Conservation (phyloP, 2,797 vertebrate species). For the Carduelis carduelis region DNA sequence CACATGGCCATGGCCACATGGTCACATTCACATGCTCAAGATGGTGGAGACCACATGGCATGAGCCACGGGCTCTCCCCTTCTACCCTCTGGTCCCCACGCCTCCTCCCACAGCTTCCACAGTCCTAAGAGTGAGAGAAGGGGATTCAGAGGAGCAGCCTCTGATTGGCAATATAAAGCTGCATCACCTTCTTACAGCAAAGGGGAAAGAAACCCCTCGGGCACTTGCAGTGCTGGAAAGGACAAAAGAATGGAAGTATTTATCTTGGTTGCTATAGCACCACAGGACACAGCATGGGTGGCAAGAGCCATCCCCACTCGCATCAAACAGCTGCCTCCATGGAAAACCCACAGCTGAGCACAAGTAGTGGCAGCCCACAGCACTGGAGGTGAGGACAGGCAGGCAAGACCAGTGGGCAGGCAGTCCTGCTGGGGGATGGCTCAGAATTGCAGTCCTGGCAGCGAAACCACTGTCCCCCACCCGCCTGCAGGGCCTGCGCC, state of each 20-base stretch:
- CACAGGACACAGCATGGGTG: neutral
- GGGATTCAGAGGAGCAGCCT: neutral
- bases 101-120: neutral
- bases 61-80: neutral
- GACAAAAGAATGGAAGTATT: rapidly evolving
- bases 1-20: rapidly evolving
- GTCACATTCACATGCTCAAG: rapidly evolving
- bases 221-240: neutral
- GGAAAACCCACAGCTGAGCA: neutral
- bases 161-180: neutral
- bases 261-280: neutral
- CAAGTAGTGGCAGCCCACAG: too few species aligned
- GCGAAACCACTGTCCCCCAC: too few species aligned
- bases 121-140: neutral
- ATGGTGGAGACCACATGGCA: neutral
- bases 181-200: too few species aligned
- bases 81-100: neutral
- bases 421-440: too few species aligned
- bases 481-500: rapidly evolving
- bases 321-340: neutral
- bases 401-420: rapidly evolving
- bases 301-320: neutral
- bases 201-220: neutral
- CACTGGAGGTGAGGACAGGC: rapidly evolving
- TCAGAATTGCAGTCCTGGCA: too few species aligned